Conservation (phyloP, 2,888 invertebrate genomes). For the Nephrotoma guestfalica region DNA sequence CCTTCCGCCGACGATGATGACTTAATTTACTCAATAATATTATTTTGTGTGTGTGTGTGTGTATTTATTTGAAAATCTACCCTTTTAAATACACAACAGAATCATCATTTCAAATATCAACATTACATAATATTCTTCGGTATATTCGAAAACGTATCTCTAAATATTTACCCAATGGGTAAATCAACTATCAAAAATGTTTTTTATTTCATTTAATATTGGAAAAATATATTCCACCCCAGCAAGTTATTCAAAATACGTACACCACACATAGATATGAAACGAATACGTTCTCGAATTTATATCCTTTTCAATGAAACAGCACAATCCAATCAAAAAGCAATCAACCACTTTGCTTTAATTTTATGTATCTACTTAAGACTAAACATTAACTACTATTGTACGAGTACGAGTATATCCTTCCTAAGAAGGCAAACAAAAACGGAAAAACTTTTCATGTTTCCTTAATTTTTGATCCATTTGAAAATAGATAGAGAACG, state of each 20-base stretch:
- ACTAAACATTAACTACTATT: not conserved
- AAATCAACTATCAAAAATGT: not conserved
- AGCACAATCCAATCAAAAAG: not conserved
- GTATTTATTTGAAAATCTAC: not conserved
- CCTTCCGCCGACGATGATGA: not conserved
- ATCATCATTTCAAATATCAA: too few species aligned
- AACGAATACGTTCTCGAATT: not conserved
- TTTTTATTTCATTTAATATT: not conserved
- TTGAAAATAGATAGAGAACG: not conserved
- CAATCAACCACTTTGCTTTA: not conserved
- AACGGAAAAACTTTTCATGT: not conserved
- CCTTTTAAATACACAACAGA: not conserved
- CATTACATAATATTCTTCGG: not conserved
- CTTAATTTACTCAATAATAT: not conserved
- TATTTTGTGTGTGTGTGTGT: not conserved
- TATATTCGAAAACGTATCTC: not conserved
- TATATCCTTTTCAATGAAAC: not conserved
- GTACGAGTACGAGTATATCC: not conserved
- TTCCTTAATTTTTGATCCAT: not conserved
- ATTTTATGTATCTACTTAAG: not conserved
- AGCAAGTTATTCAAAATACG: not conserved
- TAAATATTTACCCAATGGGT: not conserved
- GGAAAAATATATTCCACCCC: not conserved
- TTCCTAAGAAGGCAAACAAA: not conserved
- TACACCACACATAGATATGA: not conserved